Evolutionary conservation across 2,888 invertebrate genomes (phyloP), one percentile per base, ranked within the genome.

Genomic region (Calliopum simillimum): DNA sequence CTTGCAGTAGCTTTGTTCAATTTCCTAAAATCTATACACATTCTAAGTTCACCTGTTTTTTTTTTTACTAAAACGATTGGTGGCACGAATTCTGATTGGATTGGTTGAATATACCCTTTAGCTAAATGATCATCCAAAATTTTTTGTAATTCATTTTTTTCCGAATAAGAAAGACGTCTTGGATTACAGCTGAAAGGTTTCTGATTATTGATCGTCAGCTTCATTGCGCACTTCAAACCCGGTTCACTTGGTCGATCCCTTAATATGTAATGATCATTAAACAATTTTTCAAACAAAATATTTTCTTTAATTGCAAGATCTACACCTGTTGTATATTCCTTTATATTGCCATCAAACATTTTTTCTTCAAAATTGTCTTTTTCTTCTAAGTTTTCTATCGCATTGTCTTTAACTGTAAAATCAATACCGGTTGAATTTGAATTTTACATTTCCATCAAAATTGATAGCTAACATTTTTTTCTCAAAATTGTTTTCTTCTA

Each of bases 1-100:
- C 62, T 70, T 12, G 66, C 41, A 12, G 72, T 66, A 14, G 66
- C 41, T 65, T 68, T 64, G 46, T 68, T 71, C 43, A 71, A 47
- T 49, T 55, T 44, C 41, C 67, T 61, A 56, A 62, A 69, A 46
- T 69, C 68, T 21, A 68, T 21, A 51, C 49, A 68, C 44, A 70
- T 69, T 59, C 43, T 68, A n/a, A 25, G 41, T 49, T 71, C 71
- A 2, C 59, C 71, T 51, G 55, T 55, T 63, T 70, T 67, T 21
- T 68, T 68, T 62, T 44, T 62, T 0, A 68, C 68, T 44, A 68
- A 53, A 14, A 68, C 68, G 16, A 68, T 68, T 14, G 68, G 62
- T 21, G 68, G 62, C 6, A n/a, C 53, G 62, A 44, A 62, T 3
- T 14, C n/a, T 14, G 68, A 59, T 41, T 12, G 43, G 44, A 43